Evolutionary conservation across 2,113 vertebrate species (phyloP).

Genomic region (Sapayoa aenigma): DNA sequence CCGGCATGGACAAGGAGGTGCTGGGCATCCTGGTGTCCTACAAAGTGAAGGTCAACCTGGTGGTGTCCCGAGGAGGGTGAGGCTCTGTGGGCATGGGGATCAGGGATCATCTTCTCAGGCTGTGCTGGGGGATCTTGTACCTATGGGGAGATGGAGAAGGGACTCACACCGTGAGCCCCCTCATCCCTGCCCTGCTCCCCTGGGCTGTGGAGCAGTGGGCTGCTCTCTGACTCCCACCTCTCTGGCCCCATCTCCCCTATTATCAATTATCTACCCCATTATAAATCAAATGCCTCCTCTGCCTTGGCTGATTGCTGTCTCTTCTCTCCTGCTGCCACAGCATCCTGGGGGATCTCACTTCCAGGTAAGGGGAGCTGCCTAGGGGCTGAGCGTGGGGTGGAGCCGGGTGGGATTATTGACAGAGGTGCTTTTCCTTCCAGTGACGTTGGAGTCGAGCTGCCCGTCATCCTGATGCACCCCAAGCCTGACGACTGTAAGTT

Average conservation of each 20-base stretch:
- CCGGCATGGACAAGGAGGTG: constrained; percentile 82
- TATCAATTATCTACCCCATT: background rate
- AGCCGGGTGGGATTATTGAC: background rate
- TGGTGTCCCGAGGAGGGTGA: constrained; percentile 81
- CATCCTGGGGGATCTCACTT: constrained; percentile 83
- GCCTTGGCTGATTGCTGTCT: background rate
- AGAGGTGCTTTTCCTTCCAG: constrained; percentile 56
- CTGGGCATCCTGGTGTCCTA: constrained; percentile 87
- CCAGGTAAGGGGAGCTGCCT: constrained; percentile 75
- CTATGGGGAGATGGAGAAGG: fast-evolving
- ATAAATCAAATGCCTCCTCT: background rate
- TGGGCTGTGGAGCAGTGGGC: fast-evolving
- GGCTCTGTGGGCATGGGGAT: background rate
- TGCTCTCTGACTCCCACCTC: background rate
- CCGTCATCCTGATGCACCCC: constrained; percentile 86
- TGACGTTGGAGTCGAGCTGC: constrained; percentile 81
- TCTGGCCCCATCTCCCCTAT: background rate
- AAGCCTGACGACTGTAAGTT: constrained; percentile 79
- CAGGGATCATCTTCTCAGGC: background rate
- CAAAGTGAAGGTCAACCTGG: constrained; percentile 85
- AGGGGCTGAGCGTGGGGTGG: fast-evolving
- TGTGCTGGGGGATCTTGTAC: background rate
- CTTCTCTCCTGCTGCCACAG: constrained; percentile 58
- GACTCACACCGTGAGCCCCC: fast-evolving
- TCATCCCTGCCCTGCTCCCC: background rate